Base-by-base conservation (phyloP, 2,113 vertebrate species). In the Epinephelus fuscoguttatus region DNA sequence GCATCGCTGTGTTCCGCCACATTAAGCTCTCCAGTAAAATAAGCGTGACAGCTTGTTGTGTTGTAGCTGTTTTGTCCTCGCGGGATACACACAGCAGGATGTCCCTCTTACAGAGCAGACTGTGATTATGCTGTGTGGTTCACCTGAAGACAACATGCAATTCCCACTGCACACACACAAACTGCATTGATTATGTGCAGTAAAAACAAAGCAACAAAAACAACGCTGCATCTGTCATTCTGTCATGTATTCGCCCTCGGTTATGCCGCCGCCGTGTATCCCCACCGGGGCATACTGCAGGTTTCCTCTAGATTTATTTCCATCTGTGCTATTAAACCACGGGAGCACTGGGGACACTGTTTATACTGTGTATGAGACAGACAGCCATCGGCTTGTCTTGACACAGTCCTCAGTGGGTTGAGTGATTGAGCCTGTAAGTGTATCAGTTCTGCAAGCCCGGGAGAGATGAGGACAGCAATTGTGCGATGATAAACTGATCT, bases 51-150 rank as follows among this genome's bases (percentile, higher is more conserved):
- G 52, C 56, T 78, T 80, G 78, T 76, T 68, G 45, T 80, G 66
- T 59, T 69, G 69, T 27, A 33, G 25, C 23, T 62, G 55, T 52
- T 74, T 27, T 60, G 60, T 78, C 70, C 33, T 80, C 2, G 1
- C 10, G 42, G 60, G 69, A 84, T 23, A 18, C 21, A 47, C 56
- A 40, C 78, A 75, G 75, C 50, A 4, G 78, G 75, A 73, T 27
- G 76, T 23, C 50, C 67, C 21, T 66, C 49, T 83, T n/a, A 19
- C 57, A 59, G 12, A 37, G n/a, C 57, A 33, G 37, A 23, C 73
- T 70, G 71, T 69, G 69, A 82, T 90, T 82, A 81, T 57, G 81
- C 61, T 60, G 72, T 47, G 70, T 71, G 61, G 30, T 56, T 88
- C 59, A 45, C 73, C 78, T 80, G 55, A 75, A 63, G 64, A 82